Evolutionary conservation across 2,113 vertebrate genomes (phyloP).

Genomic region (Daubentonia madagascariensis): DNA sequence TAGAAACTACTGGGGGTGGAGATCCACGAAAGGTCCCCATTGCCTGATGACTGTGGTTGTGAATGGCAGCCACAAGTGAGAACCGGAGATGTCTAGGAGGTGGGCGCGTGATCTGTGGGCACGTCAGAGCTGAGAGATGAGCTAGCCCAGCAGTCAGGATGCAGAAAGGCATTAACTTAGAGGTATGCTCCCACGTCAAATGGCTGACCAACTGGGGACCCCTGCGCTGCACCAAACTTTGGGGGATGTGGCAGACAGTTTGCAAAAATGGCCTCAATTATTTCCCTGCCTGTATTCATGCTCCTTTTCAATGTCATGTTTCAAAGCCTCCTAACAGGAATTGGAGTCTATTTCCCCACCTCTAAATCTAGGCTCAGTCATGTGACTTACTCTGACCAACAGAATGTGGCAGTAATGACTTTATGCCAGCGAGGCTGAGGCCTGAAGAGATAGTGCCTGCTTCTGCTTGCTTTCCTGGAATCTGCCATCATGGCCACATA

Average conservation of each 20-base stretch:
- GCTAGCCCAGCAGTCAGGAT: not conserved
- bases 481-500: not conserved
- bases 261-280: not conserved
- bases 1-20: not conserved
- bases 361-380: not conserved
- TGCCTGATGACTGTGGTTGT: not conserved
- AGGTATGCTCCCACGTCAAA: not conserved
- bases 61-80: not conserved
- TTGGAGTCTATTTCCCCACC: no score
- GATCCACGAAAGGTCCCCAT: rapidly evolving
- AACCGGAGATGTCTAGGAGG: no score
- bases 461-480: not conserved
- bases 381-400: not conserved
- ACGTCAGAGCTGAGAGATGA: not conserved
- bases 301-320: not conserved
- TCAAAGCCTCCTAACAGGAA: not conserved
- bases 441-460: rapidly evolving
- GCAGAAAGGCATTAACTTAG: not conserved
- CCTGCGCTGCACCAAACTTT: not conserved
- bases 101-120: no score
- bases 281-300: not conserved
- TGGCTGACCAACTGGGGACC: not conserved
- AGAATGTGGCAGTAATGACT: not conserved
- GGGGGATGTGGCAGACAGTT: not conserved
- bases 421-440: not conserved